These are phyloP conservation scores for Cariama cristata DNA, from an alignment of 2,113 vertebrate species.

Conservation along the genomic window DNA sequence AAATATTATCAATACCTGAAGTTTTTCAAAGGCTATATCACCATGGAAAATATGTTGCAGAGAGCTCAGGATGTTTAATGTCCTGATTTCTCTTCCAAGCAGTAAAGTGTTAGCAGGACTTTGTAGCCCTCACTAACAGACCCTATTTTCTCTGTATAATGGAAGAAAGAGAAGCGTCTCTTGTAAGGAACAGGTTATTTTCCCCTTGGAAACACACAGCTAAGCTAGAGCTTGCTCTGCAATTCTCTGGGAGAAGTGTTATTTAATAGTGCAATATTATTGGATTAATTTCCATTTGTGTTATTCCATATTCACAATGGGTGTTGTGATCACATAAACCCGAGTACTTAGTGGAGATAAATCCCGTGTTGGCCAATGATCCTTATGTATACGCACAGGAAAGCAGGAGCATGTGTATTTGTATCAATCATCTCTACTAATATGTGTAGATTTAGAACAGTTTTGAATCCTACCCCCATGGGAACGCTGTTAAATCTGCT, in stretches of 20 bases:
- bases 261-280: neutral
- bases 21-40: neutral
- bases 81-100: neutral
- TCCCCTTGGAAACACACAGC: neutral
- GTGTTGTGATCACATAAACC: neutral
- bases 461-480: neutral
- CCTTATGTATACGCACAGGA: neutral
- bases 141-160: neutral
- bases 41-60: neutral
- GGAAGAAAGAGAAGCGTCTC: neutral
- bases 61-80: neutral
- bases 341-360: neutral
- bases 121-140: neutral
- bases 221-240: neutral
- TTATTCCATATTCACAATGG: neutral
- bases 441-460: accelerated
- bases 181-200: neutral
- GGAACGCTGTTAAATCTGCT: neutral
- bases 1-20: neutral
- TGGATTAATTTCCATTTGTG: neutral
- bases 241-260: neutral
- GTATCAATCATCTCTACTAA: neutral
- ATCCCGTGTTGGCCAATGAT: neutral
- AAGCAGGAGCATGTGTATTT: neutral
- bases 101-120: neutral